Conservation (phyloP, 2,888 invertebrate genomes). For the Rotaria magnacalcarata region DNA sequence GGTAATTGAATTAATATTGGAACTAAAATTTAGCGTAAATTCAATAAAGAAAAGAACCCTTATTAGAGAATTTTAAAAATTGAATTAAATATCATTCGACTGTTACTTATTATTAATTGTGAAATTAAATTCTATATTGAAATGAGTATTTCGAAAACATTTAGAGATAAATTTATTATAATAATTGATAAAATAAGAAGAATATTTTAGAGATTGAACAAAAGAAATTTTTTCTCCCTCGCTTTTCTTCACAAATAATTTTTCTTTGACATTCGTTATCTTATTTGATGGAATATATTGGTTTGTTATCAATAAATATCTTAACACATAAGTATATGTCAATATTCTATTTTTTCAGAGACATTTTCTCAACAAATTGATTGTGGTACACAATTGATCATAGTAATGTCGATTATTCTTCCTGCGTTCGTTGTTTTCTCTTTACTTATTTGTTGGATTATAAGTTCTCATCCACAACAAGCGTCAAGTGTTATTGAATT, state of each 20-base stretch:
- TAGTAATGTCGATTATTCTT: neutral
- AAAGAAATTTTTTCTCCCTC: neutral
- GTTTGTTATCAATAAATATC: neutral
- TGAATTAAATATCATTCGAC: neutral
- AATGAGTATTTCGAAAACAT: neutral
- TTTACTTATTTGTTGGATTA: constrained; percentile 4
- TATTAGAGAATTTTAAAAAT: neutral
- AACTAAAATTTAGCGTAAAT: neutral
- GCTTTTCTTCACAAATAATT: neutral
- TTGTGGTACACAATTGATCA: neutral
- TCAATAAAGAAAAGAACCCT: neutral
- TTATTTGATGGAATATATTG: neutral
- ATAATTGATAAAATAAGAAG: neutral
- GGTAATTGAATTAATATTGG: neutral
- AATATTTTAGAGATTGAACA: neutral
- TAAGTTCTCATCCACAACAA: neutral
- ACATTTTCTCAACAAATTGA: neutral
- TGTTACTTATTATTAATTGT: neutral
- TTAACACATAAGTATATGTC: neutral
- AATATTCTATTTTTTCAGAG: neutral
- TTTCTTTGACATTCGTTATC: too few species aligned
- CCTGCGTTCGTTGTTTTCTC: neutral
- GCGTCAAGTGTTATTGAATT: neutral
- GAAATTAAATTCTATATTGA: neutral
- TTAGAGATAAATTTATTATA: neutral